These are phyloP conservation scores for Heliconius aoede DNA, from an alignment of 2,888 invertebrate species.

Conservation along the genomic window DNA sequence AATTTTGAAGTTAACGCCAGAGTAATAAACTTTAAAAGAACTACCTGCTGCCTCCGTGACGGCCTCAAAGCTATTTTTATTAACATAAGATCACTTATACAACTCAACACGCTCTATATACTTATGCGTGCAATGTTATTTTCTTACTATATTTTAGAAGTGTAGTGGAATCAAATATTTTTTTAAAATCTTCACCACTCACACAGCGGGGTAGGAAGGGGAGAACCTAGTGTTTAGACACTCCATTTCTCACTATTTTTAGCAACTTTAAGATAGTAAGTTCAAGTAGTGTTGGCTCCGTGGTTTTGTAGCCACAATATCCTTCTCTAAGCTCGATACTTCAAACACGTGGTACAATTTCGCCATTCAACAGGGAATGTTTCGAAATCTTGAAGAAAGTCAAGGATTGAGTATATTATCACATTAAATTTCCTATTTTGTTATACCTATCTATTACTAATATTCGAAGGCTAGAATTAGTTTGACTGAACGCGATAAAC, in stretches of 20 bases:
- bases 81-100: slow-evolving; percentile 33
- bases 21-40: background rate
- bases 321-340: no score
- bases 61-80: slow-evolving; percentile 21
- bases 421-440: no score
- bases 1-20: background rate
- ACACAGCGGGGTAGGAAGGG: no score
- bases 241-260: background rate
- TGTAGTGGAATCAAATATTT: background rate
- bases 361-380: no score
- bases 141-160: background rate
- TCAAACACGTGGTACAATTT: no score
- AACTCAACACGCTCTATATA: slow-evolving; percentile 39
- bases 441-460: no score
- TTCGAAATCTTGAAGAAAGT: no score
- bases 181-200: background rate
- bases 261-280: background rate
- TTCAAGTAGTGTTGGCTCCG: background rate
- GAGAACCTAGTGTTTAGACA: no score
- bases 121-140: slow-evolving; percentile 26
- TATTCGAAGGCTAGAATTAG: no score
- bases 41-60: background rate
- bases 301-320: no score
- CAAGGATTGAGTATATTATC: no score
- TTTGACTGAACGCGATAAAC: no score